Evolutionary conservation across 2,113 vertebrate species (phyloP), one percentile per base, ranked within the genome.

Genomic region (Lichenostomus cassidix): DNA sequence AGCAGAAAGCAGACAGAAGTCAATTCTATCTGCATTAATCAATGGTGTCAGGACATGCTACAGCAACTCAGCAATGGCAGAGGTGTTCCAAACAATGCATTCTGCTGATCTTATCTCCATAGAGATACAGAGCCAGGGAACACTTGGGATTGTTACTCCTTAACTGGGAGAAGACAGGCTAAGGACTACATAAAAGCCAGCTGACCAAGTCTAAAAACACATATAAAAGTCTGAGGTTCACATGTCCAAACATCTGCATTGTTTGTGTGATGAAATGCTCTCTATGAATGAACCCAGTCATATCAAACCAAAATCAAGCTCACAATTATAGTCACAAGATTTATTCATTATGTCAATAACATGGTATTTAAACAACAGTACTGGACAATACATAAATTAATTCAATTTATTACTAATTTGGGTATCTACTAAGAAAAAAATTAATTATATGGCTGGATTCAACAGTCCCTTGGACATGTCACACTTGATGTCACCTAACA

Each of bases 241-340:
- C 0, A 2, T 15, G 55, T 16, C 6, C 62, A 77, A 70, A 62
- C 8, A 25, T 0, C 18, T 7, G 13, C 27, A 20, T 39, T 29
- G 11, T 50, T 71, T 71, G 9, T 76, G 29, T 23, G 13, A 59
- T 62, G 35, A 65, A 84, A 70, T 14, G 15, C 9, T 87, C 44
- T 56, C 12, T 24, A 50, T 14, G 37, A 42, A 23, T 6, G 7
- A 86, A 33, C 8, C 17, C 12, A 53, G 25, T 22, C n/a, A 27
- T 3, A 77, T 5, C 22, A 77, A 92, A 70, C 15, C 22, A 86
- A 74, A 69, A 53, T 41, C 76, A 87, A 49, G n/a, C 39, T 49
- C 11, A 37, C 24, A 53, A 35, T 29, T 65, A 28, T 2, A 70
- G 77, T 23, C 60, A 24, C n/a, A 58, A 53, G 29, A 74, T 39